Conservation (phyloP, 1,140 invertebrate genomes). For the Colletes gigas region DNA sequence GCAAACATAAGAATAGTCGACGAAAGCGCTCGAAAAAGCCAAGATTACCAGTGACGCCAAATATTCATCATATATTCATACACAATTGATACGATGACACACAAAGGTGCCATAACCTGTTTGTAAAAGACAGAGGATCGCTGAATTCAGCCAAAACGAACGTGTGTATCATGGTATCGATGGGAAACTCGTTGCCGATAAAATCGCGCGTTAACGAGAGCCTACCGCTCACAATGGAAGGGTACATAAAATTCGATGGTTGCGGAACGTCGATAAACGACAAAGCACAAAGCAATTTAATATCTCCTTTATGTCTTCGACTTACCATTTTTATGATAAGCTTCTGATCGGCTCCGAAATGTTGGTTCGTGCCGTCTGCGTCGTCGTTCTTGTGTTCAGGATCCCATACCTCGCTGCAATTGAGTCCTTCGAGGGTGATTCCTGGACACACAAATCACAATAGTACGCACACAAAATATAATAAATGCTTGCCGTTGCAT, state of each 20-base stretch:
- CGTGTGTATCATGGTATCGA: not conserved
- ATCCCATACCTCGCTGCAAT: constrained; percentile 77
- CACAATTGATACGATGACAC: constrained; percentile 9
- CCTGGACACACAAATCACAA: constrained; percentile 70
- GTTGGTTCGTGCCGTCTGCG: constrained; percentile 73
- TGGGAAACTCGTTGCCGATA: not conserved
- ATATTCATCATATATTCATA: constrained; percentile 24
- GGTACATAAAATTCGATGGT: not conserved
- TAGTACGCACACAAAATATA: constrained; percentile 36
- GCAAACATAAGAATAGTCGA: constrained; percentile 33
- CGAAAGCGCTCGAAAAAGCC: constrained; percentile 31
- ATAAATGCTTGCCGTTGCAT: constrained; percentile 30
- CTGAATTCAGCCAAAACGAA: not conserved
- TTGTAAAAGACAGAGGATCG: not conserved
- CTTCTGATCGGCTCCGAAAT: constrained; percentile 79
- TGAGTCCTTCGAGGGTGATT: constrained; percentile 74
- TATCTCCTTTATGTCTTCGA: constrained; percentile 1
- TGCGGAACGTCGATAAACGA: not conserved
- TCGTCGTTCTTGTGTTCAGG: constrained; percentile 79
- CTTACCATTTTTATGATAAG: constrained; percentile 80
- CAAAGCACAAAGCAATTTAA: not conserved
- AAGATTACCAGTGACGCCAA: constrained; percentile 31
- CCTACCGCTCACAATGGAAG: not conserved
- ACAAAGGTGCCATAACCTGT: not conserved
- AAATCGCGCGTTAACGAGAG: constrained; percentile 22